Conservation (phyloP, 2,113 vertebrate genomes). For the Morone chrysops region DNA sequence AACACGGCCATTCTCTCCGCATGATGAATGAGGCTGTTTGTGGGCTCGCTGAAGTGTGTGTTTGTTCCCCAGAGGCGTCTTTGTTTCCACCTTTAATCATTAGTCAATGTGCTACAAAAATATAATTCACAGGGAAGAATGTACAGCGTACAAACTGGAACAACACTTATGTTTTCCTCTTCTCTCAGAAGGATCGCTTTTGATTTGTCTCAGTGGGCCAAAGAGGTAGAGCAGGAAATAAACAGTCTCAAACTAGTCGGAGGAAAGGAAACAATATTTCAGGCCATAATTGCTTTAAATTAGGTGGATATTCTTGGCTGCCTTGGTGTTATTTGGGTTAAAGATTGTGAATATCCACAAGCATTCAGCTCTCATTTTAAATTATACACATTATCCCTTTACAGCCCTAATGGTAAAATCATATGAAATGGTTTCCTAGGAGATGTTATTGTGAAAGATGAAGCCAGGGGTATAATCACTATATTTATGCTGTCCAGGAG, state of each 20-base stretch:
- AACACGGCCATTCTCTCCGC: conserved; percentile 78
- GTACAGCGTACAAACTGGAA: conserved; percentile 68
- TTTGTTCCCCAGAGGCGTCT: conserved; percentile 81
- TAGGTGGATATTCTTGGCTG: conserved; percentile 63
- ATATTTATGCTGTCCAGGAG: conserved; percentile 75
- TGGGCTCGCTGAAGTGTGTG: conserved; percentile 76
- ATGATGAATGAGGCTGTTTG: conserved; percentile 84
- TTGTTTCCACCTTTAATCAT: conserved; percentile 83
- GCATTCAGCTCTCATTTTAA: conserved; percentile 67
- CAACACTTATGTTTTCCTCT: conserved; percentile 53
- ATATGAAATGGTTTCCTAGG: conserved; percentile 79
- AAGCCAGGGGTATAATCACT: conserved; percentile 74
- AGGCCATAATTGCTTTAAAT: conserved; percentile 70
- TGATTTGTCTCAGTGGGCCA: conserved; percentile 57
- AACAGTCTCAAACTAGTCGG: conserved; percentile 32
- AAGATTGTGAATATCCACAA: conserved; percentile 64
- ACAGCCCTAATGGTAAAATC: conserved; percentile 72
- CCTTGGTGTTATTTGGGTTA: conserved; percentile 66
- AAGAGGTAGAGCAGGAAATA: conserved; percentile 53
- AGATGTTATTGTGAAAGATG: conserved; percentile 81
- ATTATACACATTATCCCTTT: conserved; percentile 77
- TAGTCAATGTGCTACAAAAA: conserved; percentile 79
- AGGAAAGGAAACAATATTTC: conserved; percentile 55
- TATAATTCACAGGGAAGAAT: conserved; percentile 74
- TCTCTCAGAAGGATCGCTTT: conserved; percentile 56